Base-by-base conservation (phyloP, 2,797 vertebrate species). In the Danionella dracula region DNA sequence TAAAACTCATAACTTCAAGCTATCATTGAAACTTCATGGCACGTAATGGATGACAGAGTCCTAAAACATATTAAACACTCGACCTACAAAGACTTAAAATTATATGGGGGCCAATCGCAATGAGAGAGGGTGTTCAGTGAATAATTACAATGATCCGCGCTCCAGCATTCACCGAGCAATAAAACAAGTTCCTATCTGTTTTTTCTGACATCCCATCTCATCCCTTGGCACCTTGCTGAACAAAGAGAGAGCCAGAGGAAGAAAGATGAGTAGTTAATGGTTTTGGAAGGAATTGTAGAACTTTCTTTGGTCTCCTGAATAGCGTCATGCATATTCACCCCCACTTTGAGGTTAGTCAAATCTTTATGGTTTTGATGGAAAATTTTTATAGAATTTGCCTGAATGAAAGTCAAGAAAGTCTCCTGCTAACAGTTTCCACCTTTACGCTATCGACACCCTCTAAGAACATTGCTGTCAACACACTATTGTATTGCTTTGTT, bases 141-240 rank as follows among this genome's bases (percentile, higher is more conserved):
- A 85, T 84, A 82, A 88, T 86, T 85, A 86, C 77, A 65, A 76
- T 82, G 79, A 80, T 81, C 79, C 78, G 68, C 77, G 77, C 76
- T 66, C 45, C 68, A 70, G 68, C 78, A 76, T 76, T 73, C 34
- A 68, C 71, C 17, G 66, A 55, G 81, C 77, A 85, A 87, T 90
- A 88, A 89, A 90, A 87, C 78, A 85, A 55, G 83, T 77, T 85
- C 81, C 76, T 81, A 68, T 82, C 83, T 54, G 62, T 85, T 86
- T 82, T 78, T 76, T 78, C 74, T 87, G 84, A 87, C 85, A 85
- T 82, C 78, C 82, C 76, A 80, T 87, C 82, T 81, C 81, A 71
- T 82, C 77, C 82, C 77, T 58, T 78, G 76, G 67, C 76, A 82
- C 67, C 75, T 84, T 79, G 84, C 78, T 78, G 78, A 84, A 84